Percentiles rank a stretch among this genome's conserved stretches.
Evolutionary conservation across 2,113 vertebrate species (phyloP).

Genomic region (Saguinus midas): DNA sequence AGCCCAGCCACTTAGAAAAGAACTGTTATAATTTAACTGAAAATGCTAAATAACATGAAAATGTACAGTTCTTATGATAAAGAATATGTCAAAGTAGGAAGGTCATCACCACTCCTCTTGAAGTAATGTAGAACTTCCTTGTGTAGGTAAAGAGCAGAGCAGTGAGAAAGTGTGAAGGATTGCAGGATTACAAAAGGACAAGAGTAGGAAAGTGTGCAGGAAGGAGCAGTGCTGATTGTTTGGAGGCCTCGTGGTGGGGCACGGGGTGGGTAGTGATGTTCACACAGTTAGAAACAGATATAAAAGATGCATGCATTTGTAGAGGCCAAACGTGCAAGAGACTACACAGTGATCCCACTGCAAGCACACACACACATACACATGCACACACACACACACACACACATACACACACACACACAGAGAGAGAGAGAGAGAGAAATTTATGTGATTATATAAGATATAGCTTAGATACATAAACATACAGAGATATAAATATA

Average conservation of each 20-base stretch:
- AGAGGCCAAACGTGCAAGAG: neutral
- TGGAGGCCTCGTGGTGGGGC: neutral
- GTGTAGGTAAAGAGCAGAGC: neutral
- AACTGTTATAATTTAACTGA: slow-evolving; percentile 2
- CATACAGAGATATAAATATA: neutral
- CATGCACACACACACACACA: too few species aligned
- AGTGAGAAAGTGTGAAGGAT: neutral
- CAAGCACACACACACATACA: too few species aligned
- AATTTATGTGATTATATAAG: neutral
- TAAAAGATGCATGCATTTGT: neutral
- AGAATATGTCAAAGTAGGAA: neutral
- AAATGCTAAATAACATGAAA: neutral
- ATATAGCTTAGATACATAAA: neutral
- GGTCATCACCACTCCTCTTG: neutral
- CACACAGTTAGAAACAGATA: neutral
- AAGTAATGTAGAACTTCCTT: neutral
- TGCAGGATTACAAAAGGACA: neutral
- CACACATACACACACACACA: too few species aligned
- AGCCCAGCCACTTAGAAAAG: neutral
- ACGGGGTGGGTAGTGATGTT: neutral
- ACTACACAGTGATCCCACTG: neutral
- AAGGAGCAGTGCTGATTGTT: neutral
- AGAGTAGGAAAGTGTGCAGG: neutral
- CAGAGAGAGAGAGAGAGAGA: neutral
- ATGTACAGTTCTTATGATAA: neutral